Evolutionary conservation across 2,797 vertebrate genomes (phyloP), one percentile per base, ranked within the genome.

Genomic region (Lindbergichthys nudifrons): DNA sequence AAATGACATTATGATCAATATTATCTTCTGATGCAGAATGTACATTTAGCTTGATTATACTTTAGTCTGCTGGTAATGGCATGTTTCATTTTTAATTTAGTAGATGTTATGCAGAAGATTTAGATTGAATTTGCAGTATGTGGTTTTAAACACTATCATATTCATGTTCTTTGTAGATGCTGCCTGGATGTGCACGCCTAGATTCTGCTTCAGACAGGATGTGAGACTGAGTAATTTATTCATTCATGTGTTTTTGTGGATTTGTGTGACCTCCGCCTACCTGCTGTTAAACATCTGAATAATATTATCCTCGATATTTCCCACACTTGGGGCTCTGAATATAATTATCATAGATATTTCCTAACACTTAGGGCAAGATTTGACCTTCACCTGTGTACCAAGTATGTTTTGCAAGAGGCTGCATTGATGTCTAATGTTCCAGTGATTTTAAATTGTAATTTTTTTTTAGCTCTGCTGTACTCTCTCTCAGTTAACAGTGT

Each of bases 291-390:
- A 76, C 26, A 61, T 71, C 53, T 52, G 59, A 47, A 74, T 78
- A 65, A 73, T 46, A 74, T 81, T 81, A 81, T 80, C 61, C 70
- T 60, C 47, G 45, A 78, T 79, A 72, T 75, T 39, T 66, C 26
- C 41, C 5, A 39, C 32, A 36, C 32, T 36, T 36, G 32, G 6
- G 32, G 32, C 32, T 69, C 53, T 52, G 60, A 47, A 74, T 78
- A 65, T 75, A 47, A 70, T 81, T 81, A 80, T 80, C 61, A 70
- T 60, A 57, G 42, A 78, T 79, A 72, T 75, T 32, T 66, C 26
- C 39, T 5, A 42, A 42, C 48, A 58, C 59, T 53, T 69, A 14
- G 39, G 52, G 32, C 21, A 60, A 10, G 56, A 56, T 52, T 50
- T 16, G 2, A 30, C 12, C 19, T 10, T 21, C 14, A 16, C 46